Evolutionary conservation across 2,797 vertebrate species (phyloP), one percentile per base, ranked within the genome.

Genomic region (Gymnocypris eckloni): DNA sequence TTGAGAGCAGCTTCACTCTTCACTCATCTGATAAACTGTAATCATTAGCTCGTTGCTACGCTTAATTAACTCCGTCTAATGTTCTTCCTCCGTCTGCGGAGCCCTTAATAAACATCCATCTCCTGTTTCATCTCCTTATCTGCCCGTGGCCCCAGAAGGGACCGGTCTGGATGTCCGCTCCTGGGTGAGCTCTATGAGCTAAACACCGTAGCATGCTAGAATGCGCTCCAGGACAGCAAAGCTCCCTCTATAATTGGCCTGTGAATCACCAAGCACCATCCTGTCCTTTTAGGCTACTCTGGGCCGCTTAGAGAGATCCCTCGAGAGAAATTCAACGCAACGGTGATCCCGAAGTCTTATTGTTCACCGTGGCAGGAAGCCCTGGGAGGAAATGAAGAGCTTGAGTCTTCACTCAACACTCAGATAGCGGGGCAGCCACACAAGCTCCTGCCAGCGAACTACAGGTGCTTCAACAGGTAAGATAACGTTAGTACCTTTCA

Each of bases 391-490:
- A 89, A 82, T 20, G 86, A 92, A 18, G 92, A 94, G 78, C 61
- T 93, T 85, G 79, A 89, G 87, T 41, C 85, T 1, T 25, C 2
- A 33, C 82, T 93, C 0, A 86, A 89, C 48, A 82, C 83, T 76
- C 93, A 92, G 37, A 89, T 87, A 0, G 92, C 92, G 2, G 90
- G 92, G 83, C 85, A 83, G 2, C 91, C 93, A 7, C 72, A 92
- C 81, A 94, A 86, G 83, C 92, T 91, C 37, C 83, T 88, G 18
- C 90, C 87, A 0, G 88, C 90, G 22, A 94, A 95, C 88, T 96
- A 94, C 91, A 95, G 95, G 79, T 96, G 95, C 92, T 99, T 99
- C 93, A 99, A 99, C 96, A 99, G 97, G 98, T 99, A 92, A 94
- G 9, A 28, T 37, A 33, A 33, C 33, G 33, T 33, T 33, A 37